Conservation (phyloP, 2,113 vertebrate species). For the Spizaetus ornatus region DNA sequence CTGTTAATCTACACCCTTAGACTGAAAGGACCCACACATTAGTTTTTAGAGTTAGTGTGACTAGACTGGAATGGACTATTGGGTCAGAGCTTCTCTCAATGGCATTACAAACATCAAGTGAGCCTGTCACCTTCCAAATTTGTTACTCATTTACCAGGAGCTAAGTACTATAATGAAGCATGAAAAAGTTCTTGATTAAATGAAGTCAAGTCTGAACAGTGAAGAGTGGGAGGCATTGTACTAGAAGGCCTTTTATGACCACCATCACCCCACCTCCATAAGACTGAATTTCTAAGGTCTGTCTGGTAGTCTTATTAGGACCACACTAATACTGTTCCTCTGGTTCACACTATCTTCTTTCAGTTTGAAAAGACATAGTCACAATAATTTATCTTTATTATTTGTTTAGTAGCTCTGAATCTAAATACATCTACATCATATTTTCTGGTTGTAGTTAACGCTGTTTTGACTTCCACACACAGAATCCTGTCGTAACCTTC, state of each 20-base stretch:
- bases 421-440: not conserved
- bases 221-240: not conserved
- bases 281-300: not conserved
- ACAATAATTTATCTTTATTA: not conserved
- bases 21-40: not conserved
- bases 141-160: not conserved
- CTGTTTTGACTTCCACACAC: not conserved
- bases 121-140: not conserved
- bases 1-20: not conserved
- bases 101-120: rapidly evolving
- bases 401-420: not conserved
- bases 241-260: not conserved
- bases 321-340: not conserved
- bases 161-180: not conserved
- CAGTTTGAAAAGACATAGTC: not conserved
- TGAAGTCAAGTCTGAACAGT: not conserved
- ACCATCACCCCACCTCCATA: not conserved
- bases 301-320: not conserved
- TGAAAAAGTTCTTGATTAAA: not conserved
- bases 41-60: not conserved
- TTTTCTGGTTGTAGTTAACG: not conserved
- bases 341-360: not conserved
- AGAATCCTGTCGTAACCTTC: not conserved
- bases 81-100: not conserved
- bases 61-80: not conserved